Evolutionary conservation across 1,140 invertebrate species (phyloP).

Genomic region (Drosophila oshimai): DNA sequence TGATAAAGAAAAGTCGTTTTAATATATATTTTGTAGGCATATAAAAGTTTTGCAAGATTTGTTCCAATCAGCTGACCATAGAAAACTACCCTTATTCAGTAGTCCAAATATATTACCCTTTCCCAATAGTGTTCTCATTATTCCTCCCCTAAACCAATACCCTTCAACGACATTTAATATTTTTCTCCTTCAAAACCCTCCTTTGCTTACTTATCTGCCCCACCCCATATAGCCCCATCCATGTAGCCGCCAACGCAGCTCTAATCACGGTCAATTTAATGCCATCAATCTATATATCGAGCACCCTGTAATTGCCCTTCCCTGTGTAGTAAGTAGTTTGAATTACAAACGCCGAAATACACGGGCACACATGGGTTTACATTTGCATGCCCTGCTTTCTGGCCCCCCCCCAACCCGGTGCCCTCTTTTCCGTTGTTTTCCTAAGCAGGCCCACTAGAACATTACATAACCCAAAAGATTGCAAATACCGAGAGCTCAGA

Average conservation of each 20-base stretch:
- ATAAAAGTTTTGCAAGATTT: neutral
- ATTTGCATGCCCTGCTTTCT: constrained; percentile 46
- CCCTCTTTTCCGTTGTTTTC: constrained; percentile 32
- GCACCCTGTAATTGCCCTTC: constrained; percentile 38
- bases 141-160: too few relatives aligned
- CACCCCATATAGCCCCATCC: neutral
- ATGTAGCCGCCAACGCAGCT: too few relatives aligned
- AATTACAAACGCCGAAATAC: constrained; percentile 7
- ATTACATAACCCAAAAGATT: constrained; percentile 63
- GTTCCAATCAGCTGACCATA: too few relatives aligned
- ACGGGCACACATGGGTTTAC: constrained; percentile 11
- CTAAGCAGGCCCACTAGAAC: constrained; percentile 31
- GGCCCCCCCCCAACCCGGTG: neutral
- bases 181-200: neutral
- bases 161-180: too few relatives aligned
- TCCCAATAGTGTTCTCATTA: too few relatives aligned
- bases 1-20: neutral
- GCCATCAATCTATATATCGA: neutral
- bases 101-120: too few relatives aligned
- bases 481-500: neutral
- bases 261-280: constrained; percentile 45
- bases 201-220: neutral
- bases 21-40: neutral
- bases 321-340: constrained; percentile 30
- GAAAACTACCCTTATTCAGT: too few relatives aligned